Evolutionary conservation across 1,140 invertebrate genomes (phyloP).

Genomic region (Lasioglossum baleicum): DNA sequence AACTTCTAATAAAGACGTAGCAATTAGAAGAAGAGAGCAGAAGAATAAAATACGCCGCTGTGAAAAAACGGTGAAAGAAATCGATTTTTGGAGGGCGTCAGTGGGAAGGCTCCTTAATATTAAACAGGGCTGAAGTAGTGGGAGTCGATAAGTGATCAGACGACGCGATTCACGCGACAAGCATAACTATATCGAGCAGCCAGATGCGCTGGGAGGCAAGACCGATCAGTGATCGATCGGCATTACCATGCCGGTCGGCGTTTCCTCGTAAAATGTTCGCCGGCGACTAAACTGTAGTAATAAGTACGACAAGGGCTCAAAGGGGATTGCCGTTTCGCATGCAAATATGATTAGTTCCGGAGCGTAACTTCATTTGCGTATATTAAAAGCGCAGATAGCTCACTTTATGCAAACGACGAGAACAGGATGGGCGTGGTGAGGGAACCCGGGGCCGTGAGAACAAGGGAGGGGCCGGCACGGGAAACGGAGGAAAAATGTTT

Average conservation of each 20-base stretch:
- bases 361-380: conserved; percentile 77
- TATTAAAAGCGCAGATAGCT: conserved; percentile 75
- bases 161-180: neutral
- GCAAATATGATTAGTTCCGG: conserved; percentile 78
- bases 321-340: conserved; percentile 75
- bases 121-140: neutral
- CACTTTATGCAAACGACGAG: conserved; percentile 71
- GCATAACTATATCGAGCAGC: neutral
- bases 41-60: too few species aligned
- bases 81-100: too few species aligned
- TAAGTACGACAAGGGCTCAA: conserved; percentile 69
- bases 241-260: conserved; percentile 26
- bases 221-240: conserved; percentile 6
- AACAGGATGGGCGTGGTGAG: conserved; percentile 40
- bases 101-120: too few species aligned
- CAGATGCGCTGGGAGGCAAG: neutral
- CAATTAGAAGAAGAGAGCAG: too few species aligned
- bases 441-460: neutral
- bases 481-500: conserved; percentile 52
- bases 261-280: conserved; percentile 48
- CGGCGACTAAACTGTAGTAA: conserved; percentile 59
- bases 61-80: too few species aligned
- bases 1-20: too few species aligned
- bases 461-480: neutral
- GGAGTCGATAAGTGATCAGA: neutral